phyloP scores from a whole-genome alignment of 1,140 invertebrate species.

The Conopomorpha cramerella region DNA sequence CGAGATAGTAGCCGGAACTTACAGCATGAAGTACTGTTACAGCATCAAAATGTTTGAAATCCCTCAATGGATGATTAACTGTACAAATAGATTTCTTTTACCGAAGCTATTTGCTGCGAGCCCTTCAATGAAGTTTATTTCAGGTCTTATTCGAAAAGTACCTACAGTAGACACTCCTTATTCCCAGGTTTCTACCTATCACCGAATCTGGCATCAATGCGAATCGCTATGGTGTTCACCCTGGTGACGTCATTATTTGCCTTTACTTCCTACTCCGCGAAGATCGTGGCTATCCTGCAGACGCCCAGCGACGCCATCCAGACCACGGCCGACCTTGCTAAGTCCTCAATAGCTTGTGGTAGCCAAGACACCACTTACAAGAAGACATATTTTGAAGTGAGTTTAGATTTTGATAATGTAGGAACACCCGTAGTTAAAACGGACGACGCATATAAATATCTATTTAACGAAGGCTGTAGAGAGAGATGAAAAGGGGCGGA shows the following conservation, averaged over 20 bases:
- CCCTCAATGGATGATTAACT: too few species aligned
- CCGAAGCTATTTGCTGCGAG: too few species aligned
- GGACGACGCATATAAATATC: too few species aligned
- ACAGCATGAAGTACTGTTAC: too few species aligned
- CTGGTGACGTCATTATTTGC: conserved; percentile 60
- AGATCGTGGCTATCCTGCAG: conserved; percentile 65
- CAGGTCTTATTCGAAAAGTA: too few species aligned
- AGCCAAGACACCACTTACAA: conserved; percentile 65
- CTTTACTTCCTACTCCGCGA: conserved; percentile 66
- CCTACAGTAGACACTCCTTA: conserved; percentile 1
- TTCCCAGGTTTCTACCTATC: conserved; percentile 44
- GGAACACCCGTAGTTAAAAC: too few species aligned
- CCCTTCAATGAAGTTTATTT: too few species aligned
- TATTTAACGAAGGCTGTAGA: too few species aligned
- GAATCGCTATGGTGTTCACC: conserved; percentile 58
- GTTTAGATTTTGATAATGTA: conserved; percentile 5
- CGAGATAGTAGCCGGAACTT: too few species aligned
- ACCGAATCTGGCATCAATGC: conserved; percentile 44
- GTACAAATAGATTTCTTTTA: too few species aligned
- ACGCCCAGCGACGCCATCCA: conserved; percentile 60
- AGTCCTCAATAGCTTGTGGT: conserved; percentile 58
- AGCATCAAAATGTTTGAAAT: too few species aligned
- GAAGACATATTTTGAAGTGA: conserved; percentile 59
- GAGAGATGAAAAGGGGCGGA: too few species aligned
- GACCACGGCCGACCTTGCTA: conserved; percentile 55